A percentile compares a stretch with the other conserved stretches of the same genome.
These are phyloP conservation scores for Esperia sulphurella DNA, from an alignment of 2,888 invertebrate species.

Conservation along the genomic window DNA sequence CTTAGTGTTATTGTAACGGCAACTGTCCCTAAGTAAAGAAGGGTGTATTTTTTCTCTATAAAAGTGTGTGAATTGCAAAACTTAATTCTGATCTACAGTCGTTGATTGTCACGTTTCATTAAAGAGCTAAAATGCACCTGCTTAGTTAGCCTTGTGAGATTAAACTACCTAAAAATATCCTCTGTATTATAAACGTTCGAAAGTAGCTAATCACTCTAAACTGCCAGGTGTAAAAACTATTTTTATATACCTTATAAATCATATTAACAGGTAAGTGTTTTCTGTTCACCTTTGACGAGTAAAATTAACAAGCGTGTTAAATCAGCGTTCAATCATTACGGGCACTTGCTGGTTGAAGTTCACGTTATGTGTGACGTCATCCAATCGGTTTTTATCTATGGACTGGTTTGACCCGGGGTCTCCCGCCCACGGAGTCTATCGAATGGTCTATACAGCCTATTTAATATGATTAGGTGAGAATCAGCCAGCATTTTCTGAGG, in stretches of 20 bases:
- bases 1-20: too few relatives aligned
- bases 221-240: slow-evolving; percentile 27
- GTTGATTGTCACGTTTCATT: too few relatives aligned
- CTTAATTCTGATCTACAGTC: too few relatives aligned
- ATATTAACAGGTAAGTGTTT: slow-evolving; percentile 38
- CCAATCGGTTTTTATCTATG: slow-evolving; percentile 50
- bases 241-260: slow-evolving; percentile 33
- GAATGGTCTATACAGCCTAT: slow-evolving; percentile 22
- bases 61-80: too few relatives aligned
- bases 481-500: slow-evolving; percentile 12
- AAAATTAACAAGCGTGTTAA: slow-evolving; percentile 62
- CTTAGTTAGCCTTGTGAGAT: too few relatives aligned
- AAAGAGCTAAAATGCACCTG: too few relatives aligned
- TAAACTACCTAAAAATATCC: too few relatives aligned
- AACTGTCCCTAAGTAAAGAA: too few relatives aligned
- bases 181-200: background rate
- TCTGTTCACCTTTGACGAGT: slow-evolving; percentile 33
- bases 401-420: slow-evolving; percentile 64
- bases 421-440: slow-evolving; percentile 62
- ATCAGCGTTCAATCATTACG: slow-evolving; percentile 56
- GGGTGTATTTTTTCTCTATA: too few relatives aligned
- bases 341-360: slow-evolving; percentile 5
- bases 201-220: slow-evolving; percentile 5
- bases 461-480: slow-evolving; percentile 25
- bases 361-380: slow-evolving; percentile 8